phyloP scores from a whole-genome alignment of 2,113 vertebrate species.

The Suricata suricatta region DNA sequence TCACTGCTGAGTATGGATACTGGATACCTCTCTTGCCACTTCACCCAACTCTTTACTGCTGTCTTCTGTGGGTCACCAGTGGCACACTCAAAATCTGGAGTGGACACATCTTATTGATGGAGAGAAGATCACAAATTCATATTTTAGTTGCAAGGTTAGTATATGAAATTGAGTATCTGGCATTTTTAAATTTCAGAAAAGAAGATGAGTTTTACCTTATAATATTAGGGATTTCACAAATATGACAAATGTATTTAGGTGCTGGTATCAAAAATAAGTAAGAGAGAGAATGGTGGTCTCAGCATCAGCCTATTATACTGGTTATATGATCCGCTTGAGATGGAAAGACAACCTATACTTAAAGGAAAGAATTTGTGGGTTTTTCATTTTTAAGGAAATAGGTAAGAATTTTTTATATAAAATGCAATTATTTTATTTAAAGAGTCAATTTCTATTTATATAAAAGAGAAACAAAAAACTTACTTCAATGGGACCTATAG shows the following conservation, averaged over 20 bases:
- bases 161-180: background rate
- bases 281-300: background rate
- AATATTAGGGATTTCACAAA: background rate
- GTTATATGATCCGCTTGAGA: background rate
- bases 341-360: background rate
- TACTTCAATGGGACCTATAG: background rate
- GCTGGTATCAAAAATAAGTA: background rate
- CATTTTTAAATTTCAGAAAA: background rate
- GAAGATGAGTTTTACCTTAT: background rate
- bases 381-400: background rate
- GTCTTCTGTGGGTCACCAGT: background rate
- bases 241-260: background rate
- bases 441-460: background rate
- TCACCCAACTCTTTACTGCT: background rate
- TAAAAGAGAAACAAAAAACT: background rate
- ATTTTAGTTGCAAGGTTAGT: background rate
- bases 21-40: rapidly evolving
- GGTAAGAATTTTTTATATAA: background rate
- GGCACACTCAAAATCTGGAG: background rate
- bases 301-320: background rate
- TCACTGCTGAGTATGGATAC: background rate
- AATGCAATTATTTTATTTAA: background rate
- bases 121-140: background rate
- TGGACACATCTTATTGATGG: background rate
- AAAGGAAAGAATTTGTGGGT: background rate